A percentile compares a stretch with the other conserved stretches of the same genome.
Conservation (phyloP, 2,797 vertebrate species). For the Sparus aurata region DNA sequence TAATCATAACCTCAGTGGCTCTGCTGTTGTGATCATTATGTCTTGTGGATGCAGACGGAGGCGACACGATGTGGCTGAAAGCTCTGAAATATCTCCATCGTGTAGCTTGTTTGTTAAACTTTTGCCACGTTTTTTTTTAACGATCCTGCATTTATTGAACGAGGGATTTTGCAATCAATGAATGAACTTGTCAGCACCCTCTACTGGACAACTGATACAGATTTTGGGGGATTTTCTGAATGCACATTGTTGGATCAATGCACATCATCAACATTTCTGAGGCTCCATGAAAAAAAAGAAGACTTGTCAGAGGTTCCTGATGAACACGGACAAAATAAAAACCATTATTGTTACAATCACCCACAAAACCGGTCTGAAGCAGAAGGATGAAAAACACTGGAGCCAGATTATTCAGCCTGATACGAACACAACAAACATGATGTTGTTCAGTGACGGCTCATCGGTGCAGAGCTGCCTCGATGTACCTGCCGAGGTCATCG, state of each 20-base stretch:
- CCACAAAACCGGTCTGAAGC: neutral
- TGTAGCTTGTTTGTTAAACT: neutral
- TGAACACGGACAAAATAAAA: slow-evolving; percentile 7
- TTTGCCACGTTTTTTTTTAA: neutral
- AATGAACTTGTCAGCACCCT: neutral
- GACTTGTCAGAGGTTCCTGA: neutral
- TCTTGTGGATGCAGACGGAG: neutral
- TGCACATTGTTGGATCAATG: slow-evolving; percentile 11
- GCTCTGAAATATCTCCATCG: neutral
- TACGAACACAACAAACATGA: neutral
- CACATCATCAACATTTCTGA: neutral
- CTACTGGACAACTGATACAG: slow-evolving; percentile 11
- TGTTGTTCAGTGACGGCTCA: slow-evolving; percentile 2
- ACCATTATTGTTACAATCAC: neutral
- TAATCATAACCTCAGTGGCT: neutral
- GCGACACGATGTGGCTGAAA: neutral
- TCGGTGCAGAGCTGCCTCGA: slow-evolving; percentile 12
- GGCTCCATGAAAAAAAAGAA: neutral
- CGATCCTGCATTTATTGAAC: neutral
- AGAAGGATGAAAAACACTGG: neutral
- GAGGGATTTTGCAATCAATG: neutral
- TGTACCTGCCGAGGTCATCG: slow-evolving; percentile 1
- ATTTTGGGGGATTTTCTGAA: slow-evolving; percentile 4
- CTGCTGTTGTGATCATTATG: too few species aligned
- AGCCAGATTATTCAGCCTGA: neutral